Evolutionary conservation across 2,113 vertebrate genomes (phyloP), one percentile per base, ranked within the genome.

Genomic region (Calyptommatus sinebrachiatus): DNA sequence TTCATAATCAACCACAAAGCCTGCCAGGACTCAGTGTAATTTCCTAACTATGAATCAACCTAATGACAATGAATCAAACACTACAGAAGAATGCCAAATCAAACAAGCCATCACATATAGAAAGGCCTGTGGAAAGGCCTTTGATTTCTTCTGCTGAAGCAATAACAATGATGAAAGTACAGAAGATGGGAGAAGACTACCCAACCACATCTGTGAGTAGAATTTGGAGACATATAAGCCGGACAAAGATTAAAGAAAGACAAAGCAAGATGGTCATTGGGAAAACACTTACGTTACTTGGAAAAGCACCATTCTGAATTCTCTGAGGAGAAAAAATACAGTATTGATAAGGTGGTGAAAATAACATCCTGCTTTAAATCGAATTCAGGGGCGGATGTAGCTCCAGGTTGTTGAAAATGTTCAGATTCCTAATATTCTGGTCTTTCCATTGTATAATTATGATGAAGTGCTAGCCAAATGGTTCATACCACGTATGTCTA

Each of bases 41-140:
- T 95, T 95, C 94, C 93, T 93, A 94, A 91, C 91, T 92, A 95
- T 95, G 95, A 95, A 95, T 95, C 95, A 95, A 81, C 94, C 93
- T 95, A 92, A 93, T 92, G 94, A 95, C 94, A 94, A 94, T 92
- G 92, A 94, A 94, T 94, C 93, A 93, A 90, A 84, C 91, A 89
- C 91, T 92, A 82, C 90, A 92, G 85, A 90, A 93, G 91, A 94
- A 78, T 94, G 95, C 94, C 95, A 95, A 95, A 88, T 89, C 92
- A 94, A 95, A 95, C 92, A 95, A 94, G 91, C 93, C 91, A 92
- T 95, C 94, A 90, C 92, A 87, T 88, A 90, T 93, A 91, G 91
- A 93, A 82, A 81, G 88, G 84, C 72, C 92, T 84, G 88, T 91
- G 94, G 93, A 93, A 93, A 90, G 85, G 87, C 90, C 89, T 92